Conservation (phyloP, 1,140 invertebrate genomes). For the Limonius californicus region DNA sequence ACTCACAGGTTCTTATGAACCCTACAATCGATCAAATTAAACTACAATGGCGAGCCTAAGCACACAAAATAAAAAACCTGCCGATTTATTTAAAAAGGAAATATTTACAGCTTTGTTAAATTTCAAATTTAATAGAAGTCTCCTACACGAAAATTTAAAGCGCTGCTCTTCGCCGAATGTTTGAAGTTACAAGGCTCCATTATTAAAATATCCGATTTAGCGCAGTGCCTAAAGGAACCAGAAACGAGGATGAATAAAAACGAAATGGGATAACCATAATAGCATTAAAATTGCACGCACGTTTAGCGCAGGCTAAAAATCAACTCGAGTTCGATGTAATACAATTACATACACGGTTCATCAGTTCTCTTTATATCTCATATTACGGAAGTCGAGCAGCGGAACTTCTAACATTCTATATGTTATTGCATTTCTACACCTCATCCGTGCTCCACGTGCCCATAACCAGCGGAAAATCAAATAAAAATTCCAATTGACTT, state of each 20-base stretch:
- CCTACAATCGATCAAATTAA: too few relatives aligned
- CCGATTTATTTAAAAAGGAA: too few relatives aligned
- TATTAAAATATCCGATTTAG: too few relatives aligned
- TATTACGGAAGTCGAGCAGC: slow-evolving; percentile 5
- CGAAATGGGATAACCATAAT: background rate
- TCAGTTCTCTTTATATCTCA: slow-evolving; percentile 13
- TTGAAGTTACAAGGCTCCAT: too few relatives aligned
- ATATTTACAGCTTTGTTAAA: too few relatives aligned
- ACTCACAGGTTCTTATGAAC: too few relatives aligned
- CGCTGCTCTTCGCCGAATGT: too few relatives aligned
- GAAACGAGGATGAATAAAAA: background rate
- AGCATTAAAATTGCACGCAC: slow-evolving; percentile 3
- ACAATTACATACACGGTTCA: slow-evolving; percentile 8
- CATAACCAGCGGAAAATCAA: background rate
- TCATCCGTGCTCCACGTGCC: background rate
- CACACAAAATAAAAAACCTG: too few relatives aligned
- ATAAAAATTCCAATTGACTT: background rate
- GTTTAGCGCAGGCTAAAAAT: slow-evolving; percentile 7
- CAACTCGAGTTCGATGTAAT: slow-evolving; percentile 3
- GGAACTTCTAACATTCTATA: slow-evolving; percentile 4
- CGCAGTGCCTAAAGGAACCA: background rate
- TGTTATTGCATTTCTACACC: slow-evolving; percentile 8
- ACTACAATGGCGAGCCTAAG: too few relatives aligned
- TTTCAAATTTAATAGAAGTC: too few relatives aligned
- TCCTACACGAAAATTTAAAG: too few relatives aligned